Evolutionary conservation across 2,888 invertebrate species (phyloP), one percentile per base, ranked within the genome.

Genomic region (Harpagoxenus sublaevis): DNA sequence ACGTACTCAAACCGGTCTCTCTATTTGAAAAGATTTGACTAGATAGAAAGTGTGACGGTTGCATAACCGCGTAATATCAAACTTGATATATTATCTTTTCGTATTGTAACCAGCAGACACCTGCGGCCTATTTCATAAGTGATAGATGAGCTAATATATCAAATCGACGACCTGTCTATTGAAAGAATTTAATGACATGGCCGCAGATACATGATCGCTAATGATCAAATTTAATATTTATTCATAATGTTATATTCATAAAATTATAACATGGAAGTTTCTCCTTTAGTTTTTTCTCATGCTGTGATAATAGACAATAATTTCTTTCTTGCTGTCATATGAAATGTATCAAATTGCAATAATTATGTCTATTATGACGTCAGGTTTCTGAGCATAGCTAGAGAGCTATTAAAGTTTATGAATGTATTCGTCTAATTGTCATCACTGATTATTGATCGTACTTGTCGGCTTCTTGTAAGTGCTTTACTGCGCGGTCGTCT

Each of bases 21-120:
- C 60, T 73, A 39, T 57, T 73, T 70, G 70, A 45, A 45, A 45
- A 57, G 55, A 79, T 79, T 79, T 57, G 45, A 45, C 45, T 57
- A 74, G 42, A 42, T 65, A 39, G 77, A 77, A 65, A 65, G 35
- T 65, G 10, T 15, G 65, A 65, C 75, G 48, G 48, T 63, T 75
- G 48, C 51, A 39, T 51, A 75, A 75, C 18, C 4, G 10, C 45
- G 23, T 51, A 48, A 65, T 65, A 75, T 63, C 48, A 18, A 75
- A 42, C 63, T 65, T 75, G 65, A 65, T 51, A 35, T 51, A 65
- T 77, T 77, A 63, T 63, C 48, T 75, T 63, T 63, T 63, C 35
- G n/a, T 35, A 51, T 48, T 15, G n/a, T 35, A 75, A 35, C 31
- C 62, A 62, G 31, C 42, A 23, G 6, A 63, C 57, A 74, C 73